A percentile compares a stretch with the other conserved stretches of the same genome.
Conservation (phyloP, 1,140 invertebrate species). For the Cryptotermes secundus region DNA sequence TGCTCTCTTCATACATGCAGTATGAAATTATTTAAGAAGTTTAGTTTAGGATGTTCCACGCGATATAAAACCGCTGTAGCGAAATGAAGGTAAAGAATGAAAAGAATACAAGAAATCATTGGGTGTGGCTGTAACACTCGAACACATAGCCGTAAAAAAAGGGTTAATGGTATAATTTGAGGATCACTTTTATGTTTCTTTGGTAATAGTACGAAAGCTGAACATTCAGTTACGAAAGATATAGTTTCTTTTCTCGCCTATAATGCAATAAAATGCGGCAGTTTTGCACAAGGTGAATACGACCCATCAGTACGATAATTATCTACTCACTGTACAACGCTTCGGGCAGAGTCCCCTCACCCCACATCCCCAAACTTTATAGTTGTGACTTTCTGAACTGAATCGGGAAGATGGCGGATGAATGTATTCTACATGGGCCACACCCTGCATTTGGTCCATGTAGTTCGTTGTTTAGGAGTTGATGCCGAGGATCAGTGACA, state of each 20-base stretch:
- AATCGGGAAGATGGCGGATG: not conserved
- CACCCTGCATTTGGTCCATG: slow-evolving; percentile 2
- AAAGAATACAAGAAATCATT: not conserved
- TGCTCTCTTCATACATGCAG: too few relatives aligned
- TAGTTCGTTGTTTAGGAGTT: not conserved
- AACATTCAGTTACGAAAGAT: not conserved
- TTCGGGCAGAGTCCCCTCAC: not conserved
- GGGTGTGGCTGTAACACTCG: not conserved
- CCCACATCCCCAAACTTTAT: not conserved
- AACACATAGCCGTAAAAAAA: not conserved
- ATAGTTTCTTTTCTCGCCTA: not conserved
- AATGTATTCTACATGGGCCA: not conserved
- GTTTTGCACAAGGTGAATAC: not conserved
- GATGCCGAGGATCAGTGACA: not conserved
- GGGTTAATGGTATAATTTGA: not conserved
- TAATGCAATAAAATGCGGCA: not conserved
- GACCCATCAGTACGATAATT: not conserved
- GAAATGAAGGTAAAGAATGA: not conserved
- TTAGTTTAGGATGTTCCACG: too few relatives aligned
- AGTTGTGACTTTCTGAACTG: slow-evolving; percentile 1
- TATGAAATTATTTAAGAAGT: too few relatives aligned
- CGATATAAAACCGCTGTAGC: not conserved
- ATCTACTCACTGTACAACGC: not conserved
- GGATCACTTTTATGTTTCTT: not conserved
- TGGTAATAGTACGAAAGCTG: not conserved